Percentiles rank a stretch among this genome's conserved stretches.
Evolutionary conservation across 1,140 invertebrate species (phyloP).

Genomic region (Agrypnia vestita): DNA sequence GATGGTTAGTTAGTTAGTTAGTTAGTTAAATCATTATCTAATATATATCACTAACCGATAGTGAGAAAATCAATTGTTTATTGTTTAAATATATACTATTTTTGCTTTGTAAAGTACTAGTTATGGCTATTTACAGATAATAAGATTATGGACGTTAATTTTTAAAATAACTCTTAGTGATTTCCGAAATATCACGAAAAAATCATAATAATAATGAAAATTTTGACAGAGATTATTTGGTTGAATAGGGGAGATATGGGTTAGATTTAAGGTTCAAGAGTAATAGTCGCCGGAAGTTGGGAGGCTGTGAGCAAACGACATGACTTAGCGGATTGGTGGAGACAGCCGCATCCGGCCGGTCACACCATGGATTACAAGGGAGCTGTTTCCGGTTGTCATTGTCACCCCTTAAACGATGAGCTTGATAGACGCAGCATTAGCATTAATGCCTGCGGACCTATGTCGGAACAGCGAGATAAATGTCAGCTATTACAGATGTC

Average conservation of each 20-base stretch:
- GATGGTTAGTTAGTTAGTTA: too few relatives aligned
- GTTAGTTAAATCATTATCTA: too few relatives aligned
- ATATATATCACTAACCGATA: too few relatives aligned
- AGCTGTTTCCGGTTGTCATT: constrained; percentile 12
- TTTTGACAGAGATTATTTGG: not conserved
- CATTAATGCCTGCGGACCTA: too few relatives aligned
- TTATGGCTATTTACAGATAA: too few relatives aligned
- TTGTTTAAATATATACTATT: too few relatives aligned
- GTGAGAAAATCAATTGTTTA: too few relatives aligned
- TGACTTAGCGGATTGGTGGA: constrained; percentile 25
- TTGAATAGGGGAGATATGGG: constrained; percentile 9
- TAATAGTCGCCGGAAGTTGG: constrained; percentile 28
- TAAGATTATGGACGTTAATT: too few relatives aligned
- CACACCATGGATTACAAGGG: constrained; percentile 15
- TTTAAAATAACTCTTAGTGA: not conserved
- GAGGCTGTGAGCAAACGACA: constrained; percentile 11
- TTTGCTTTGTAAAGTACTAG: too few relatives aligned
- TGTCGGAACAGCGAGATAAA: too few relatives aligned
- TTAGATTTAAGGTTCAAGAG: constrained; percentile 32
- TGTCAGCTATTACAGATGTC: too few relatives aligned
- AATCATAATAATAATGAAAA: not conserved
- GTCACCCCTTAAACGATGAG: not conserved
- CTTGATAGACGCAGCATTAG: too few relatives aligned
- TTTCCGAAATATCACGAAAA: not conserved
- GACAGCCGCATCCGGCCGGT: constrained; percentile 29